A percentile compares a stretch with the other conserved stretches of the same genome.
These are phyloP conservation scores for Pyrochroa serraticornis DNA, from an alignment of 2,888 invertebrate genomes.

Conservation along the genomic window DNA sequence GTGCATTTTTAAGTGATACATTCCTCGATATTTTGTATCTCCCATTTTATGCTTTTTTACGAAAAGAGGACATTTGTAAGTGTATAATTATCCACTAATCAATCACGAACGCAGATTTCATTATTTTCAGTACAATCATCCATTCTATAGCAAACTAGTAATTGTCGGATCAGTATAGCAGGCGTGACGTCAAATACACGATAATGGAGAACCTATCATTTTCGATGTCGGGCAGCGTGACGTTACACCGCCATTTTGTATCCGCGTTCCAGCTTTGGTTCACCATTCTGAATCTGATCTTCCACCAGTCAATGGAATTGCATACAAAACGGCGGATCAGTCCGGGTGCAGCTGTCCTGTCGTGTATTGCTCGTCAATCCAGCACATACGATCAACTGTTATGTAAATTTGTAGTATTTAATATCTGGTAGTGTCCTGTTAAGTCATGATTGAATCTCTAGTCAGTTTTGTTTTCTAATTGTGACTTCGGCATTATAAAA, in stretches of 20 bases:
- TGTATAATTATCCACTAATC: constrained; percentile 22
- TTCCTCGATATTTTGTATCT: constrained; percentile 43
- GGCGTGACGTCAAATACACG: constrained; percentile 40
- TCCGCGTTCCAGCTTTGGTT: too few species aligned
- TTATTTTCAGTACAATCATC: constrained; percentile 41
- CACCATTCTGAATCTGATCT: too few species aligned
- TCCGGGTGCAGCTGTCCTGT: constrained; percentile 2
- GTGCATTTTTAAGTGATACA: constrained; percentile 49
- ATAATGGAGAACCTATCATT: constrained; percentile 2
- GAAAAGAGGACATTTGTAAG: constrained; percentile 14
- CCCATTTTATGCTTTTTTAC: constrained; percentile 27
- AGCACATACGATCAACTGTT: constrained; percentile 45
- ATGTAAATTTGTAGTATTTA: constrained; percentile 52
- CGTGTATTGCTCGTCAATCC: constrained; percentile 44
- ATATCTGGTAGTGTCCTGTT: constrained; percentile 47
- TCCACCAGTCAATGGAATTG: too few species aligned
- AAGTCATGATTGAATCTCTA: constrained; percentile 32
- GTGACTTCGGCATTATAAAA: constrained; percentile 35
- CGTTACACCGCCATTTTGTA: too few species aligned
- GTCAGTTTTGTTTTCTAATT: constrained; percentile 32
- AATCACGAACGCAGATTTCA: constrained; percentile 17
- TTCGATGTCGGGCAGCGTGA: too few species aligned
- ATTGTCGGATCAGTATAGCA: constrained; percentile 37
- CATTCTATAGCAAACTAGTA: constrained; percentile 41
- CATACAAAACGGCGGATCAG: too few species aligned